phyloP scores from a whole-genome alignment of 1,140 invertebrate species.

The Bombus superbus region DNA sequence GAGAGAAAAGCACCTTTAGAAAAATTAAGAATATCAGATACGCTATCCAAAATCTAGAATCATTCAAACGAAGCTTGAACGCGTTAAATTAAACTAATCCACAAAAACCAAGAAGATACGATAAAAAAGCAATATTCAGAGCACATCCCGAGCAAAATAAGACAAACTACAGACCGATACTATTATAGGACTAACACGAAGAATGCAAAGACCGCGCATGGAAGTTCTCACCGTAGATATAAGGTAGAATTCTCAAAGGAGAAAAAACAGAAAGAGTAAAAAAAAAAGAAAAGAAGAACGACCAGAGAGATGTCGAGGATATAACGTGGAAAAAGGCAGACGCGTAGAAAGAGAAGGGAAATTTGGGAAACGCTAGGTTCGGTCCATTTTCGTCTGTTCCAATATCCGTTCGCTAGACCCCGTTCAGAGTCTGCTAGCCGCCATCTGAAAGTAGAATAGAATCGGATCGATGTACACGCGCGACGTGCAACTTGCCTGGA shows the following conservation, averaged over 20 bases:
- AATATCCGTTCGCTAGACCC: slow-evolving; percentile 54
- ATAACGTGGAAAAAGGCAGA: slow-evolving; percentile 1
- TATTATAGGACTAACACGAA: background rate
- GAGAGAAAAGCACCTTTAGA: too few species aligned
- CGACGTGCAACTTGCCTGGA: background rate
- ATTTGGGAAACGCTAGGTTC: background rate
- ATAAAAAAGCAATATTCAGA: background rate
- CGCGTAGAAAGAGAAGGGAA: background rate
- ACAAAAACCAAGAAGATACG: too few species aligned
- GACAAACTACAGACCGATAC: background rate
- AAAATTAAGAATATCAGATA: too few species aligned
- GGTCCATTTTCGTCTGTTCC: slow-evolving; percentile 52
- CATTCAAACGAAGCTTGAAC: background rate
- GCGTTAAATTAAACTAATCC: background rate
- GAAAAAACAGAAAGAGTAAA: background rate
- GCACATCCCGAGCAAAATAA: background rate
- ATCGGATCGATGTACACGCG: slow-evolving; percentile 23
- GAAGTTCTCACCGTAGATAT: too few species aligned
- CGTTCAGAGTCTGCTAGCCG: background rate
- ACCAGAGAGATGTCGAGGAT: background rate
- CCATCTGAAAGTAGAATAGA: background rate
- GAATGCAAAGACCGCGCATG: background rate
- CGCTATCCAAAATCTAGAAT: too few species aligned
- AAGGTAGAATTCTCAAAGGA: background rate
- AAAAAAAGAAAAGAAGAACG: background rate